These are phyloP conservation scores for Drosophila mercatorum DNA, from an alignment of 2,888 invertebrate species.

Conservation along the genomic window DNA sequence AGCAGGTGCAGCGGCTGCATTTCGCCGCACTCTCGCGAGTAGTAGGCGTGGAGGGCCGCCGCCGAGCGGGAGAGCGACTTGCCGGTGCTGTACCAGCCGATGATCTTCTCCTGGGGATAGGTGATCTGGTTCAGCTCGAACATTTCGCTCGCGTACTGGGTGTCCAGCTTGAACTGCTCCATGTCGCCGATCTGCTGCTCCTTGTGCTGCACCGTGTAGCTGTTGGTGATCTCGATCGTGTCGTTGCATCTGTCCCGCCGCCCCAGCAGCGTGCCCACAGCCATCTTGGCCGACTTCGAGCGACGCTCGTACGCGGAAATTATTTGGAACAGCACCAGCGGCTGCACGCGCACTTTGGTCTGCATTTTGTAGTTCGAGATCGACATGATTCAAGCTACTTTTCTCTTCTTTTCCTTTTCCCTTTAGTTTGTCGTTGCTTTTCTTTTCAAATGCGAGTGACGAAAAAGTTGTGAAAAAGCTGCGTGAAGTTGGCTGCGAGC, in stretches of 20 bases:
- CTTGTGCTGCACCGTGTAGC: constrained; percentile 54
- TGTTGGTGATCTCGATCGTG: constrained; percentile 55
- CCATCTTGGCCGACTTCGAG: constrained; percentile 31
- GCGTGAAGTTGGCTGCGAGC: constrained; percentile 38
- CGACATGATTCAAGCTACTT: constrained; percentile 29
- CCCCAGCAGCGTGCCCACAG: constrained; percentile 62
- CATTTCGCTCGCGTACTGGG: constrained; percentile 55
- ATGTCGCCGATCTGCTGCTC: constrained; percentile 30
- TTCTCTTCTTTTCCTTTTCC: neutral
- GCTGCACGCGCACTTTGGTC: constrained; percentile 54
- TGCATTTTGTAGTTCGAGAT: constrained; percentile 45
- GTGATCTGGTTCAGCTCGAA: constrained; percentile 43
- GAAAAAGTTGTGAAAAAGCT: neutral
- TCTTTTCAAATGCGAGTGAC: neutral
- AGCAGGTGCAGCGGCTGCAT: constrained; percentile 58
- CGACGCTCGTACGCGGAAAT: constrained; percentile 66
- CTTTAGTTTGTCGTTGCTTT: neutral
- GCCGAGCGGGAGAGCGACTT: constrained; percentile 49
- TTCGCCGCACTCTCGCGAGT: constrained; percentile 41
- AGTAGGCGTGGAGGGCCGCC: constrained; percentile 46
- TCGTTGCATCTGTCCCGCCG: constrained; percentile 32
- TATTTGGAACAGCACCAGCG: constrained; percentile 64
- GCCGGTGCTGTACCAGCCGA: constrained; percentile 66
- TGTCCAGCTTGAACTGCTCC: constrained; percentile 55
- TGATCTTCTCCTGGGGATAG: constrained; percentile 57